A percentile compares a stretch with the other conserved stretches of the same genome.
Evolutionary conservation across 2,888 invertebrate genomes (phyloP).

Genomic region (Lycocerus yunnanus): DNA sequence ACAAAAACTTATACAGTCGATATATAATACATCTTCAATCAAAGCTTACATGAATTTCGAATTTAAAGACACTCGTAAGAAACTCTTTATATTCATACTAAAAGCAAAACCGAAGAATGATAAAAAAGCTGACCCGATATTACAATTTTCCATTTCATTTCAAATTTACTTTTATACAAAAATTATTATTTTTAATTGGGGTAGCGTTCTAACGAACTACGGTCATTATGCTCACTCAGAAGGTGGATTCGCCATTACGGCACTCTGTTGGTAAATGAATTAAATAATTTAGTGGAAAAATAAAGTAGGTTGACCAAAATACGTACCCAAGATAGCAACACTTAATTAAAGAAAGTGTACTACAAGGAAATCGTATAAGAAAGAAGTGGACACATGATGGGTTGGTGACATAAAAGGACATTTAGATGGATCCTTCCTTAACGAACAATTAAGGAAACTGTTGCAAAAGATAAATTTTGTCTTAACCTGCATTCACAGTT

Average conservation of each 20-base stretch:
- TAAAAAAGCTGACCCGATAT: neutral
- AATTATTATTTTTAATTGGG: neutral
- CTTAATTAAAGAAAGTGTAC: neutral
- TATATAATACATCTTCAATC: slow-evolving; percentile 10
- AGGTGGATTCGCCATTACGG: neutral
- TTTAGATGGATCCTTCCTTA: neutral
- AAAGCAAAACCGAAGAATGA: neutral
- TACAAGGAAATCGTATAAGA: neutral
- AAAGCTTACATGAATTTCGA: slow-evolving; percentile 5
- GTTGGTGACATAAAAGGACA: neutral
- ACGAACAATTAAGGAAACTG: neutral
- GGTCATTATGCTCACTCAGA: neutral
- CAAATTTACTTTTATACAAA: neutral
- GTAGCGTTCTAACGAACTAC: neutral
- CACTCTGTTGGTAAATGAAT: neutral
- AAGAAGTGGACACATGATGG: neutral
- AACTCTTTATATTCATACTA: neutral
- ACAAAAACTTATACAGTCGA: slow-evolving; percentile 6
- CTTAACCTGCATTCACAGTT: neutral
- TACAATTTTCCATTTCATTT: neutral
- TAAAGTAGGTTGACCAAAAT: neutral
- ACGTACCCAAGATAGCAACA: neutral
- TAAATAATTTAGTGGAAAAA: neutral
- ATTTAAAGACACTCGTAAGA: neutral
- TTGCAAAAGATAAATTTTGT: neutral